These are phyloP conservation scores for Zhuqinia jingwanae DNA, from an alignment of 2,888 invertebrate genomes.

Conservation along the genomic window DNA sequence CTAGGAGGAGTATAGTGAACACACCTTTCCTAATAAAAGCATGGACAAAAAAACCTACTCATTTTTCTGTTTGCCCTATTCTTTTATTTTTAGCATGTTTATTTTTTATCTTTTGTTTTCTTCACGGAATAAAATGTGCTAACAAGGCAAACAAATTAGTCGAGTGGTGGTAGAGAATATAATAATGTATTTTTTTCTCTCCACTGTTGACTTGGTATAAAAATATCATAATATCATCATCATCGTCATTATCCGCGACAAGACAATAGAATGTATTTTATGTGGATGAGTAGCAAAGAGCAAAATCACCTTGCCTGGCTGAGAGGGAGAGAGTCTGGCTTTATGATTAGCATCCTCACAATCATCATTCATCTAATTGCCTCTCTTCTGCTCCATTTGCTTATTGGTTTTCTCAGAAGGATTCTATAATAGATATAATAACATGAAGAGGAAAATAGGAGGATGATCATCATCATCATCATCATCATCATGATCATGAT, in stretches of 20 bases:
- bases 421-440: constrained; percentile 30
- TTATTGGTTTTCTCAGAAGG: constrained; percentile 52
- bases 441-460: constrained; percentile 33
- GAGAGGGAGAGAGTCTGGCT: neutral
- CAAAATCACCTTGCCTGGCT: constrained; percentile 19
- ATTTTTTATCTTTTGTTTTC: constrained; percentile 12
- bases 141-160: constrained; percentile 47
- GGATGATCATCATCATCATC: neutral
- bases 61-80: neutral
- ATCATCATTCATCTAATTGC: constrained; percentile 47
- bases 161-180: neutral
- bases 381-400: constrained; percentile 52
- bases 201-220: constrained; percentile 4
- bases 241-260: too few species aligned
- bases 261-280: too few species aligned
- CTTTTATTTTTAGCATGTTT: neutral
- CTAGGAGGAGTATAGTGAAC: too few species aligned
- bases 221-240: too few species aligned
- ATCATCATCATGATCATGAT: constrained; percentile 1
- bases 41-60: too few species aligned
- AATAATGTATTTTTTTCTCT: neutral
- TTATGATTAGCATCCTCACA: constrained; percentile 23
- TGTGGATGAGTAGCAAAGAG: neutral
- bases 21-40: too few species aligned
- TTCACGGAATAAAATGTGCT: constrained; percentile 4